Percentiles rank a stretch among this genome's conserved stretches.
phyloP scores from a whole-genome alignment of 2,888 invertebrate species.

The Pilophorus perplexus region DNA sequence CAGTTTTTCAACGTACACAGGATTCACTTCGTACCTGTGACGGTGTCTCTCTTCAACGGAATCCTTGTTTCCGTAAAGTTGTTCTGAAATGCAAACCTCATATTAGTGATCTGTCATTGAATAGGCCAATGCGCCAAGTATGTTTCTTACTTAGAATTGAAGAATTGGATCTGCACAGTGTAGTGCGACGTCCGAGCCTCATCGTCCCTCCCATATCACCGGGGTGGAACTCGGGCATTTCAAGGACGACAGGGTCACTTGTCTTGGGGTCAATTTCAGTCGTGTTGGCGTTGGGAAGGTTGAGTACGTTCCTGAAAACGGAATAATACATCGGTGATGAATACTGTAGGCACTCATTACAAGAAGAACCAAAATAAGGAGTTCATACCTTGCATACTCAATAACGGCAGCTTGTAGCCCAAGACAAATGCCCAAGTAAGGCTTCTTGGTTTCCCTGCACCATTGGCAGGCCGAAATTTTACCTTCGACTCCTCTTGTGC shows the following conservation, averaged over 20 bases:
- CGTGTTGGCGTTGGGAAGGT: constrained; percentile 47
- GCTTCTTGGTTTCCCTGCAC: constrained; percentile 80
- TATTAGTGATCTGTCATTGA: constrained; percentile 57
- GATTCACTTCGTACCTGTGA: constrained; percentile 97
- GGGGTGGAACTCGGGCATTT: constrained; percentile 97
- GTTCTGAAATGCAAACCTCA: constrained; percentile 54
- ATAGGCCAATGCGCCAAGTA: constrained; percentile 79
- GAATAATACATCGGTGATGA: too few species aligned
- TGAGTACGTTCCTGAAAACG: constrained; percentile 46
- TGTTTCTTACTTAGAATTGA: constrained; percentile 29
- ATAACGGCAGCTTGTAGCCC: constrained; percentile 96
- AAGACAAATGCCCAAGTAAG: constrained; percentile 94
- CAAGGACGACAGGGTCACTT: constrained; percentile 80
- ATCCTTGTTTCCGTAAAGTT: constrained; percentile 74
- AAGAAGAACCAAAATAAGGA: too few species aligned
- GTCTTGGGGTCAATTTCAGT: constrained; percentile 79
- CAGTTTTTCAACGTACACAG: constrained; percentile 72
- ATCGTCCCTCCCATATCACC: constrained; percentile 96
- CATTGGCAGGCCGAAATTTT: constrained; percentile 91
- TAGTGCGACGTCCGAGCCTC: constrained; percentile 91
- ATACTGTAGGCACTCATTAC: too few species aligned
- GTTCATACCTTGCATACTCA: constrained; percentile 75
- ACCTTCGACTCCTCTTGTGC: constrained; percentile 91
- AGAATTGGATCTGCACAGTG: constrained; percentile 64
- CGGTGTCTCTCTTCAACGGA: constrained; percentile 91